Evolutionary conservation across 2,113 vertebrate species (phyloP).

Genomic region (Poeciliopsis occidentalis): DNA sequence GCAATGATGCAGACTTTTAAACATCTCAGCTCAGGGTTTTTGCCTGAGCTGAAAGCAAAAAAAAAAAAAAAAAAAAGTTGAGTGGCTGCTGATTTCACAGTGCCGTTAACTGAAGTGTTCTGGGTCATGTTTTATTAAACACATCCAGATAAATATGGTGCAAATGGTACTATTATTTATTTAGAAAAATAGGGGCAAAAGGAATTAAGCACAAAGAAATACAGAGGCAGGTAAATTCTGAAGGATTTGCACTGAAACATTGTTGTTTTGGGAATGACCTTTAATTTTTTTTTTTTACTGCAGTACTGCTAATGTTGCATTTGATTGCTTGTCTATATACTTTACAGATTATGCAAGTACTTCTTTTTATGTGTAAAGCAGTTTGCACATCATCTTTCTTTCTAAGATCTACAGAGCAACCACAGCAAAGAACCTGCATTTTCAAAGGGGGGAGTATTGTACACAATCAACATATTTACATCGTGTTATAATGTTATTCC

Average conservation of each 20-base stretch:
- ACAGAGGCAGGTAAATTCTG: not conserved
- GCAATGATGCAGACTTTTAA: conserved; percentile 29
- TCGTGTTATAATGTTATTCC: too few relatives aligned
- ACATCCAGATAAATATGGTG: too few relatives aligned
- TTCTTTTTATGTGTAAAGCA: not conserved
- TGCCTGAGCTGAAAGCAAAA: not conserved
- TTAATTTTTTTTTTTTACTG: not conserved
- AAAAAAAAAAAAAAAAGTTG: not conserved
- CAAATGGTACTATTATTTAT: not conserved
- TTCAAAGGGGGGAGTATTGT: not conserved
- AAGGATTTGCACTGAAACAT: not conserved
- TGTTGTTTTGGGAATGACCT: not conserved
- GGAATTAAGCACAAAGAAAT: not conserved
- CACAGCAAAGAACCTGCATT: not conserved
- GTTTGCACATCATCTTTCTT: not conserved
- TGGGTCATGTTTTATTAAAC: not conserved
- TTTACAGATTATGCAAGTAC: not conserved
- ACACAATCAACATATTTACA: too few relatives aligned
- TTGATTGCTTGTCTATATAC: not conserved
- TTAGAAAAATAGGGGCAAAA: not conserved
- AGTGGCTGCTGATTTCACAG: conserved; percentile 27
- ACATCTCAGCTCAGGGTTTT: conserved; percentile 11
- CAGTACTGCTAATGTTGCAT: not conserved
- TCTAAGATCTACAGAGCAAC: not conserved
- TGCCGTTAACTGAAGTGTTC: not conserved